Evolutionary conservation across 2,888 invertebrate species (phyloP), one percentile per base, ranked within the genome.

Genomic region (Ctena decussata): DNA sequence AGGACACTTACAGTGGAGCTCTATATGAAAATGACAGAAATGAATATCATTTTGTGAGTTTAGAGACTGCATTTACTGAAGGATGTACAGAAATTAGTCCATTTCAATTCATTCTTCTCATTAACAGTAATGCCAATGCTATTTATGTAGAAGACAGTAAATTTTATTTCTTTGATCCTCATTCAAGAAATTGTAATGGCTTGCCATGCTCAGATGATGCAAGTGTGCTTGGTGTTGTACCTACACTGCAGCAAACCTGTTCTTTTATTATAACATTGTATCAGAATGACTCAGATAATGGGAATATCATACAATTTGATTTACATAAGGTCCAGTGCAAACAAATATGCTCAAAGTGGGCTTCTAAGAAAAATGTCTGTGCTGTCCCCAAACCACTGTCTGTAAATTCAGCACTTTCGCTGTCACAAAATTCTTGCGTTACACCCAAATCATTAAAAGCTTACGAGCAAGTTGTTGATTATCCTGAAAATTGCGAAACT

Each of bases 131-230:
- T 49, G 49, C 49, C 49, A 49, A 15, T 15, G 49, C 49, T 49
- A 49, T 49, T 49, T 49, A 15, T 49, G 49, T 49, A 15, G 8
- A 15, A 49, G 49, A 49, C 21, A 15, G 12, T 49, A 49, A 49
- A 49, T 76, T 57, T 41, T 57, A 57, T 65, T 21, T 76, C 1
- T 76, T 76, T 76, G 76, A 76, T 27, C 57, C 60, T 27, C 76
- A 76, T 60, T 57, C 76, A 37, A 57, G 76, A 65, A 41, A 76
- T 76, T 37, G 27, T 3, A 24, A 30, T 76, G 76, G 76, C 37
- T n/a, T 76, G 60, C 37, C 27, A 35, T 39, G 60, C 60, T 15
- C 60, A 1, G 57, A 76, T 21, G 76, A 65, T 18, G 37, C 41
- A 21, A 60, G 76, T 49, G 41, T 76, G 37, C 37, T 76, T 24